Evolutionary conservation across 2,797 vertebrate genomes (phyloP).

Genomic region (Enteromius fasciolatus): DNA sequence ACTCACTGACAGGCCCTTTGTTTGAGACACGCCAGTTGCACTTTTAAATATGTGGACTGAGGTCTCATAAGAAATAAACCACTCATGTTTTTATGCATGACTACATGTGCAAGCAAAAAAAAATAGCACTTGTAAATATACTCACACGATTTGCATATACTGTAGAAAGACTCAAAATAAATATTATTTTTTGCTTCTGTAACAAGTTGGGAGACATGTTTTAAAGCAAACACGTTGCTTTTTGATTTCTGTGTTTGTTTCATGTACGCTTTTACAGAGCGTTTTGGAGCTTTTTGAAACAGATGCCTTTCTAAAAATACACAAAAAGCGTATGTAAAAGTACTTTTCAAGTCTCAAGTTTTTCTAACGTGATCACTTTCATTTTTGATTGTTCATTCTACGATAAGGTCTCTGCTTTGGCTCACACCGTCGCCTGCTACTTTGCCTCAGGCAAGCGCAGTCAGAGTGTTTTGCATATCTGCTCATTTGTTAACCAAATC

Average conservation of each 20-base stretch:
- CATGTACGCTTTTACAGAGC: not conserved
- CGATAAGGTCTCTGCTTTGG: constrained; percentile 40
- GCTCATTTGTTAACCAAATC: constrained; percentile 92
- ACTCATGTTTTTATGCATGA: not conserved
- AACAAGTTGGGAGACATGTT: constrained; percentile 19
- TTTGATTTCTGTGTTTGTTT: constrained; percentile 3
- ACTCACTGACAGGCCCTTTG: constrained; percentile 32
- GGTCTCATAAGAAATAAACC: not conserved
- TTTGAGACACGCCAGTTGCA: not conserved
- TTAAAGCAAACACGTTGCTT: constrained; percentile 15
- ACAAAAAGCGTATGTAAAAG: not conserved
- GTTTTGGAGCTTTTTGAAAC: not conserved
- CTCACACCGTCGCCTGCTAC: constrained; percentile 57
- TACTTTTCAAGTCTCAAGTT: constrained; percentile 8
- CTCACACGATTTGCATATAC: constrained; percentile 21
- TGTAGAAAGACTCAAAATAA: constrained; percentile 16
- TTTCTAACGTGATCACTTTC: constrained; percentile 35
- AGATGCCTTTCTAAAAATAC: not conserved
- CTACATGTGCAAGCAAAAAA: constrained; percentile 9
- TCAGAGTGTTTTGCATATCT: constrained; percentile 83
- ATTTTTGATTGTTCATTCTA: constrained; percentile 33
- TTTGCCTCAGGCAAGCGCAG: constrained; percentile 45
- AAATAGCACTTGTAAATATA: constrained; percentile 44
- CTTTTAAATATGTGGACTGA: not conserved
- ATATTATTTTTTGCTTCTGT: constrained; percentile 30